These are phyloP conservation scores for Alces alces DNA, from an alignment of 2,113 vertebrate genomes.

Conservation along the genomic window DNA sequence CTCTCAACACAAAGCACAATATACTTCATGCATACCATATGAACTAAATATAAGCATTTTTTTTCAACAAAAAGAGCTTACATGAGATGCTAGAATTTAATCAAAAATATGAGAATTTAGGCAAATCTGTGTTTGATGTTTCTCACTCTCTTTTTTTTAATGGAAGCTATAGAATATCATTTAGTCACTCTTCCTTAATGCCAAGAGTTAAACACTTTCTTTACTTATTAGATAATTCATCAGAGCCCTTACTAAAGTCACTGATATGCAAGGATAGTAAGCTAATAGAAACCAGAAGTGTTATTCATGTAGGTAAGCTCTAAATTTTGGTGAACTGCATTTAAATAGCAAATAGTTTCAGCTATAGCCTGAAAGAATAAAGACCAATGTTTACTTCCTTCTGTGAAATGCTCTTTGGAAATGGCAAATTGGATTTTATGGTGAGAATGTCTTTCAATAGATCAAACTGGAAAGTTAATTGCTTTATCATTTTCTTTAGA, in stretches of 20 bases:
- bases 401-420: conserved; percentile 47
- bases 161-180: background rate
- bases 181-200: background rate
- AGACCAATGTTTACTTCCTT: conserved; percentile 61
- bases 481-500: conserved; percentile 5
- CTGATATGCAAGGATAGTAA: background rate
- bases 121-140: background rate
- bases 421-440: conserved; percentile 15
- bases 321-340: conserved; percentile 66
- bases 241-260: conserved; percentile 14
- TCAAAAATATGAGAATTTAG: background rate
- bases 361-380: conserved; percentile 73
- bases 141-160: background rate
- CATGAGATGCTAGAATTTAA: background rate
- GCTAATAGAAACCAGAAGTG: background rate
- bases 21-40: background rate
- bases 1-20: background rate
- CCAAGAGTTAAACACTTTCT: conserved; percentile 9
- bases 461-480: conserved; percentile 24
- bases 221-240: background rate
- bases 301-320: background rate
- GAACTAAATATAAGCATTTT: background rate
- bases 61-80: background rate
- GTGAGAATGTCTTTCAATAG: background rate
- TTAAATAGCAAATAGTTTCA: conserved; percentile 71